Conservation (phyloP, 2,888 invertebrate genomes). For the Melieria omissa region DNA sequence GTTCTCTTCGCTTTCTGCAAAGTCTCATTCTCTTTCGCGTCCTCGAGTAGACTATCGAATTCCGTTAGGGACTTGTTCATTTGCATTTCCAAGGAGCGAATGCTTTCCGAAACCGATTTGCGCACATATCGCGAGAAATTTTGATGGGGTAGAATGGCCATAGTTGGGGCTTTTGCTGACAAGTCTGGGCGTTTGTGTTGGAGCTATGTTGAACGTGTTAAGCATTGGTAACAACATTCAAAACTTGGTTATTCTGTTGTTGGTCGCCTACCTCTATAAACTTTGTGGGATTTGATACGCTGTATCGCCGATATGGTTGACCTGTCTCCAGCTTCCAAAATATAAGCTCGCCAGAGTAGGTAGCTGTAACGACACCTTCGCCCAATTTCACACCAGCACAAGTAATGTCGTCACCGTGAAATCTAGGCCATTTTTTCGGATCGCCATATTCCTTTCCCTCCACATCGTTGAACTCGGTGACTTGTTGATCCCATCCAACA, state of each 20-base stretch:
- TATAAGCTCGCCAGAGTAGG: conserved; percentile 82
- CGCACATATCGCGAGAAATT: conserved; percentile 49
- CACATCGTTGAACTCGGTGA: conserved; percentile 75
- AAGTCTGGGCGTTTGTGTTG: conserved; percentile 46
- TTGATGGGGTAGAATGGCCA: conserved; percentile 36
- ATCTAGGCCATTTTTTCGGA: conserved; percentile 77
- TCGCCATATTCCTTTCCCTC: conserved; percentile 69
- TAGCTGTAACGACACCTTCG: conserved; percentile 77
- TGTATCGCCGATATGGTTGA: conserved; percentile 73
- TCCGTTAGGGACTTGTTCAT: conserved; percentile 16
- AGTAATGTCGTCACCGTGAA: conserved; percentile 81
- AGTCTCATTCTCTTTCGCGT: conserved; percentile 26
- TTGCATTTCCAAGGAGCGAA: conserved; percentile 37
- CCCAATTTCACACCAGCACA: conserved; percentile 75
- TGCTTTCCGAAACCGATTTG: conserved; percentile 48
- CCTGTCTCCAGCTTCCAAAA: conserved; percentile 87
- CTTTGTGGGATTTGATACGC: conserved; percentile 62
- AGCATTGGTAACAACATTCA: conserved; percentile 5
- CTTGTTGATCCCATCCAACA: conserved; percentile 81
- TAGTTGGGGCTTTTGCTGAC: neutral
- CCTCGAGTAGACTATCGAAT: conserved; percentile 20
- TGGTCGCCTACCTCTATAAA: conserved; percentile 56
- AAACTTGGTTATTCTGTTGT: neutral
- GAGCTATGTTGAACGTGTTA: neutral
- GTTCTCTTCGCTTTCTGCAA: conserved; percentile 11